These are phyloP conservation scores for Empis stercorea DNA, from an alignment of 2,888 invertebrate genomes.

Conservation along the genomic window DNA sequence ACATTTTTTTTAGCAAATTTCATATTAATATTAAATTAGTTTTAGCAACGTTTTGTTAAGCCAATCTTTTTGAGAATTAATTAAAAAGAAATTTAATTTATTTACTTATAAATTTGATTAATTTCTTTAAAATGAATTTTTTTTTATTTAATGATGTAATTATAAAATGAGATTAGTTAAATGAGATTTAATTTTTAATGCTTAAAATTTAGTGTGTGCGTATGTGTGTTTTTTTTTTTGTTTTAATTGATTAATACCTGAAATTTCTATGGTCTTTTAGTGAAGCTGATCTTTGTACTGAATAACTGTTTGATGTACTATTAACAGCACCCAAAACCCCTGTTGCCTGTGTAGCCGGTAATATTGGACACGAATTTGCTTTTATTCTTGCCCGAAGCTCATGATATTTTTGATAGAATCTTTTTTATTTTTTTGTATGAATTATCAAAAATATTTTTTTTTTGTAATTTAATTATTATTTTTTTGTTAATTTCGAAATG, in stretches of 20 bases:
- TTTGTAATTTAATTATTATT: no score
- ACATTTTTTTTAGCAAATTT: no score
- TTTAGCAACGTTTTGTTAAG: no score
- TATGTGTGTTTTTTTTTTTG: not conserved
- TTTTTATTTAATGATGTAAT: no score
- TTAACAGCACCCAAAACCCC: slow-evolving; percentile 27
- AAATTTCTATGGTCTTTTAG: slow-evolving; percentile 40
- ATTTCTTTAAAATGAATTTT: no score
- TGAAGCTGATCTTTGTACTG: slow-evolving; percentile 46
- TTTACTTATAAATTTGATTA: no score
- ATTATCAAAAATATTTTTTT: slow-evolving; percentile 6
- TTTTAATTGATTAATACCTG: slow-evolving; percentile 29
- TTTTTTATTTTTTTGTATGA: slow-evolving; percentile 37
- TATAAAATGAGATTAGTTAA: no score
- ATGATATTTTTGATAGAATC: slow-evolving; percentile 81
- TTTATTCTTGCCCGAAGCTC: slow-evolving; percentile 81
- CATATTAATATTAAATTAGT: no score
- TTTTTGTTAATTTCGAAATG: not conserved
- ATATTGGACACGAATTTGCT: slow-evolving; percentile 68
- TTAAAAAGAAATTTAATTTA: no score
- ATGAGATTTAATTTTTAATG: no score
- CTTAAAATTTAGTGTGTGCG: no score
- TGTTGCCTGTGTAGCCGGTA: slow-evolving; percentile 47
- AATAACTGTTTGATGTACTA: slow-evolving; percentile 40
- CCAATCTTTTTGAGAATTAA: no score